These are phyloP conservation scores for Alsophila aescularia DNA, from an alignment of 2,888 invertebrate genomes.

Conservation along the genomic window DNA sequence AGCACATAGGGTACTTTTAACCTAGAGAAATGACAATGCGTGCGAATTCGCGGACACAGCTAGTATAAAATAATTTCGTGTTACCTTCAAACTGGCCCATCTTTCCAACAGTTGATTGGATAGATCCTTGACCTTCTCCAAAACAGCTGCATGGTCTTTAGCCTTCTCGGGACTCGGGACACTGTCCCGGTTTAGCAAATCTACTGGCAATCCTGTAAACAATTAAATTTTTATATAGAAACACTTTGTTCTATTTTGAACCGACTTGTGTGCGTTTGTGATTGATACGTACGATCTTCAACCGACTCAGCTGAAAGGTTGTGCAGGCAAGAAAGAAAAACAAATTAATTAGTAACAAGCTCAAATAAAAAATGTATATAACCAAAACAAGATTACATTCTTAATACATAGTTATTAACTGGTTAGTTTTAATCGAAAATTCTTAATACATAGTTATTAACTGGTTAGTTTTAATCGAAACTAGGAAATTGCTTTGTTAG, in stretches of 20 bases:
- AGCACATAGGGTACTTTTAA: too few relatives aligned
- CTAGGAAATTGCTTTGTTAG: too few relatives aligned
- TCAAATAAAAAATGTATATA: too few relatives aligned
- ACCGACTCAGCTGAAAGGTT: not conserved
- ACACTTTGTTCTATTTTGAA: not conserved
- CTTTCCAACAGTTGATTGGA: constrained; percentile 87
- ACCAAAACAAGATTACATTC: too few relatives aligned
- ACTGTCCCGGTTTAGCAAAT: constrained; percentile 58
- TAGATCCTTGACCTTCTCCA: constrained; percentile 84
- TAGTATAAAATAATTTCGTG: not conserved
- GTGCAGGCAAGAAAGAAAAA: constrained; percentile 13
- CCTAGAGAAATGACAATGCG: too few relatives aligned
- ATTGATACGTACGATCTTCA: constrained; percentile 12
- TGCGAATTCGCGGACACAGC: too few relatives aligned
- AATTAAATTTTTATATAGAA: not conserved
- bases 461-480: too few relatives aligned
- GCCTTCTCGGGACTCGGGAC: constrained; percentile 55
- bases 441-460: too few relatives aligned
- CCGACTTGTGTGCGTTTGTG: not conserved
- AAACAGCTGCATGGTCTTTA: constrained; percentile 61
- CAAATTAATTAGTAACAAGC: too few relatives aligned
- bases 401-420: too few relatives aligned
- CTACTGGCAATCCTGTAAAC: constrained; percentile 67
- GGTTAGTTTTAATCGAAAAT: too few relatives aligned
- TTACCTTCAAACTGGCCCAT: constrained; percentile 89